Evolutionary conservation across 2,888 invertebrate genomes (phyloP).

Genomic region (Eilema griseolum): DNA sequence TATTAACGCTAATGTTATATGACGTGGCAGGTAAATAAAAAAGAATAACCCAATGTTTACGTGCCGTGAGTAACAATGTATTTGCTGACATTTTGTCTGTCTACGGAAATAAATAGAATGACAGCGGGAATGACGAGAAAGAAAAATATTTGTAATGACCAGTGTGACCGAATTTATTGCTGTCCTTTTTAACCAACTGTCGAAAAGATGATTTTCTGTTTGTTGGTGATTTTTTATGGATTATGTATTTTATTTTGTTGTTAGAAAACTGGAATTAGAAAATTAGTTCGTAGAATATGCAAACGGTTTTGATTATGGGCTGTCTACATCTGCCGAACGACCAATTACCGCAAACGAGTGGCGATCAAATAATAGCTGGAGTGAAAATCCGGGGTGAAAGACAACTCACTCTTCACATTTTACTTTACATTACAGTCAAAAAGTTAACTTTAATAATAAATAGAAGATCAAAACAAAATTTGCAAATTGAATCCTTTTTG

Average conservation of each 20-base stretch:
- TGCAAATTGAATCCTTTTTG: neutral
- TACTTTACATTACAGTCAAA: neutral
- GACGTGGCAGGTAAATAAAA: conserved; percentile 48
- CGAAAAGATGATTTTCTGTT: neutral
- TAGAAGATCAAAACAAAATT: neutral
- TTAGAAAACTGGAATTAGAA: neutral
- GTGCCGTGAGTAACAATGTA: conserved; percentile 39
- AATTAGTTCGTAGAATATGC: neutral
- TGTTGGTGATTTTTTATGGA: neutral
- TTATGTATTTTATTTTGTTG: too few species aligned
- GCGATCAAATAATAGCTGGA: neutral
- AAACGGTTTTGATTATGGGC: neutral
- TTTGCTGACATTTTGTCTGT: conserved; percentile 37
- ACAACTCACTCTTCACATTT: neutral
- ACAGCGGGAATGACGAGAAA: conserved; percentile 15
- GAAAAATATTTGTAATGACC: conserved; percentile 13
- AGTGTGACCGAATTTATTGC: neutral
- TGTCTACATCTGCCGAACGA: neutral
- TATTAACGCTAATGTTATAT: conserved; percentile 46
- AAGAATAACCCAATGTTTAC: conserved; percentile 42
- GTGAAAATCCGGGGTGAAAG: neutral
- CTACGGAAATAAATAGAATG: conserved; percentile 33
- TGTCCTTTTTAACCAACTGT: conserved; percentile 10
- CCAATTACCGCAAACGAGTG: neutral
- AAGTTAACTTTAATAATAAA: neutral